Base-by-base conservation (phyloP, 35 echinoderm and acorn worm genomes). In the Amphiura filiformis region DNA sequence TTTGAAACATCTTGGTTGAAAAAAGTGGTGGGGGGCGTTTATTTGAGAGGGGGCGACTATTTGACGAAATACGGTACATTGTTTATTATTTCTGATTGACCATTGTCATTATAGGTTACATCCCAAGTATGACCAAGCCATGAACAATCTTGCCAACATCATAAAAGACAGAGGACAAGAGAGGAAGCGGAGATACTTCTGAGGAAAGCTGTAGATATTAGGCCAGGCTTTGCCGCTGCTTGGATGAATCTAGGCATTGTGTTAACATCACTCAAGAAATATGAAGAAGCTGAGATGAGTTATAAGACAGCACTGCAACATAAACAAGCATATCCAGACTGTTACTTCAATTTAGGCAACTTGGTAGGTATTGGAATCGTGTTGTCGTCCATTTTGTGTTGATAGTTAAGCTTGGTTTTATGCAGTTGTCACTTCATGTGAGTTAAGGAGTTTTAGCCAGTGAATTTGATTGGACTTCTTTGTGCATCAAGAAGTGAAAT, bases 241-340 rank as follows among this genome's bases (percentile, higher is more conserved):
- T 98, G 96, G 96, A 94, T 98, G 96, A 98, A 98, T 34, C 96
- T 98, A 0, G 96, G 96, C 28, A 98, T 98, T 26, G 86, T 94
- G n/a, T 92, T 94, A 36, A 92, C 90, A 2, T 80, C 81, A 15
- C 38, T 89, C 57, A 92, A 98, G 90, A 98, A 94, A 39, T 92
- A 94, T 30, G 34, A 36, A 0, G 38, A 92, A 37, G 92, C 96
- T 37, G 92, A 98, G 81, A 65, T 57, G 14, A 98, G 96, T 76
- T 37, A 47, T 47, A 47, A 75, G 31, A 91, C 82, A 13, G 96
- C 96, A 18, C 65, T 98, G 11, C 84, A 22, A 18, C 90, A 98
- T 77, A 75, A 92, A 0, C 49, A 78, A 22, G 86, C 89, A 20
- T 94, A 94, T 41, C 92, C 96, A 44, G 95, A 98, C 49, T 98